Conservation (phyloP, 2,797 vertebrate genomes). For the Prunella strophiata region DNA sequence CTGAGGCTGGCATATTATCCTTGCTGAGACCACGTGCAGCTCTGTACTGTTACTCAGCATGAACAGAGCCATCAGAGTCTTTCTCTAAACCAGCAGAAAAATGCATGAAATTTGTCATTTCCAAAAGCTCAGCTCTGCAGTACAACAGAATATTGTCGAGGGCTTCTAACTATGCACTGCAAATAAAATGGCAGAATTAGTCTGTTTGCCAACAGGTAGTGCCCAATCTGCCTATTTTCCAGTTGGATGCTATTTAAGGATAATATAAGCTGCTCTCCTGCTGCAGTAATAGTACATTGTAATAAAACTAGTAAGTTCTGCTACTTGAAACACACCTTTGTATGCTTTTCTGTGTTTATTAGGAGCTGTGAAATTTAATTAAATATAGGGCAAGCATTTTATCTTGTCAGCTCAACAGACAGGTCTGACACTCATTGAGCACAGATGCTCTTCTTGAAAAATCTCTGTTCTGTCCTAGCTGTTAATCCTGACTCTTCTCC, state of each 20-base stretch:
- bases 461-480: background rate
- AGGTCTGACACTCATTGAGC: background rate
- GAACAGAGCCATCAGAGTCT: background rate
- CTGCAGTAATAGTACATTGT: background rate
- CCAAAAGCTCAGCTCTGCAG: background rate
- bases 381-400: constrained; percentile 15
- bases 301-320: background rate
- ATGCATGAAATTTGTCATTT: background rate
- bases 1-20: background rate
- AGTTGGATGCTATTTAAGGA: background rate
- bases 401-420: constrained; percentile 18
- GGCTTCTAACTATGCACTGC: background rate
- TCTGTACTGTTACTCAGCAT: background rate
- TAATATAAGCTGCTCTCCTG: background rate
- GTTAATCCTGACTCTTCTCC: background rate
- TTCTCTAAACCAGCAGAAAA: background rate
- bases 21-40: background rate
- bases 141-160: background rate
- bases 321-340: background rate
- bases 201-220: background rate
- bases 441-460: background rate
- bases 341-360: background rate
- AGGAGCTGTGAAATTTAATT: constrained; percentile 24
- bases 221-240: background rate
- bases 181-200: constrained; percentile 22